Percentiles rank a stretch among this genome's conserved stretches.
Conservation (phyloP, 2,797 vertebrate genomes). For the Linurgus olivaceus region DNA sequence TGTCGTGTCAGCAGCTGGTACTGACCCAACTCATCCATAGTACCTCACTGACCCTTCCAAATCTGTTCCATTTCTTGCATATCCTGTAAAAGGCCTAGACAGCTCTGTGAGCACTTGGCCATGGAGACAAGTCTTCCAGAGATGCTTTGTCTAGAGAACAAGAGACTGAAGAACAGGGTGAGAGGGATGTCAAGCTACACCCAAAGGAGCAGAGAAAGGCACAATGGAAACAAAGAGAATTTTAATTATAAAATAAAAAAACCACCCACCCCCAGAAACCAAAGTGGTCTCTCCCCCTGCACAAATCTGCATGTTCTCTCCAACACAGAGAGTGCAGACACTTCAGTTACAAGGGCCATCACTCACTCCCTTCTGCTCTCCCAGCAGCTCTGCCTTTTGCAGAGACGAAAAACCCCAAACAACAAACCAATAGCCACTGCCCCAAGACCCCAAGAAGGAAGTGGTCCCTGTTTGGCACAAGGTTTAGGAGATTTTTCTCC, state of each 20-base stretch:
- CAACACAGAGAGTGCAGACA: not conserved
- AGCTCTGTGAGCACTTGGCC: not conserved
- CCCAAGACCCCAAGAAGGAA: not conserved
- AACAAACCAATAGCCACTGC: not conserved
- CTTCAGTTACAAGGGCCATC: not conserved
- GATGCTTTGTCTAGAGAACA: not conserved
- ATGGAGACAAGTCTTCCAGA: not conserved
- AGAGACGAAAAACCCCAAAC: not conserved
- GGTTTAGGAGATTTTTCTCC: not conserved
- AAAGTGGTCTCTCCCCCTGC: not conserved
- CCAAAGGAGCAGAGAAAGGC: not conserved
- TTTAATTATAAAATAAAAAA: conserved; percentile 46
- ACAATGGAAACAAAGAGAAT: not conserved
- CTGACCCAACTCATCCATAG: not conserved
- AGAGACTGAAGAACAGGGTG: not conserved
- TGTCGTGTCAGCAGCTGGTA: not conserved
- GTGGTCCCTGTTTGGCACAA: conserved; percentile 30
- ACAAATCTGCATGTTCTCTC: not conserved
- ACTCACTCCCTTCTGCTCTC: not conserved
- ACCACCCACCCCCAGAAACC: not conserved
- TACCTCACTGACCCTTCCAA: not conserved
- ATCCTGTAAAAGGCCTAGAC: not conserved
- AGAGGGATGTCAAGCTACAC: not conserved
- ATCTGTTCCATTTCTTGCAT: not conserved
- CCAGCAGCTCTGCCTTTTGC: not conserved